A percentile compares a stretch with the other conserved stretches of the same genome.
Conservation (phyloP, 1,140 invertebrate genomes). For the Melipona quadrifasciata region DNA sequence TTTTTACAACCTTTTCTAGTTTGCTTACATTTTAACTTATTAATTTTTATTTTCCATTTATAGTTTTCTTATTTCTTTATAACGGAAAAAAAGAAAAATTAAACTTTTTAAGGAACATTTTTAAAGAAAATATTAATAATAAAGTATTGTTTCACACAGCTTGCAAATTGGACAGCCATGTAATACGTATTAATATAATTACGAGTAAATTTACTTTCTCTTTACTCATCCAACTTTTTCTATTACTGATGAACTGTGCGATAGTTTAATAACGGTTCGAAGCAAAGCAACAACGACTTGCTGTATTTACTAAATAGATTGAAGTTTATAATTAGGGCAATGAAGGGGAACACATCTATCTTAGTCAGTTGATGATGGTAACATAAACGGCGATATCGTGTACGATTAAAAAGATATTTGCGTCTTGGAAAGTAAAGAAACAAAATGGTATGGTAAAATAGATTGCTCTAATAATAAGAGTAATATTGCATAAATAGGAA, state of each 20-base stretch:
- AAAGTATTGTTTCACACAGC: neutral
- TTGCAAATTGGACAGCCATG: neutral
- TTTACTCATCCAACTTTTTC: conserved; percentile 52
- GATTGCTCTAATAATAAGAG: conserved; percentile 11
- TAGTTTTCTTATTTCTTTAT: neutral
- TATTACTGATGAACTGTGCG: conserved; percentile 57
- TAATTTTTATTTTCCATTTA: neutral
- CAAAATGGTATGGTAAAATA: conserved; percentile 6
- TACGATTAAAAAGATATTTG: conserved; percentile 50
- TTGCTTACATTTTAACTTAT: neutral
- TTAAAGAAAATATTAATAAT: neutral
- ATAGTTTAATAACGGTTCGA: conserved; percentile 50
- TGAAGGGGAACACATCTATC: conserved; percentile 52
- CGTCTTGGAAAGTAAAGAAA: conserved; percentile 3
- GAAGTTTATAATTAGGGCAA: conserved; percentile 69
- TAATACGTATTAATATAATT: conserved; percentile 38
- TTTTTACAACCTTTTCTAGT: neutral
- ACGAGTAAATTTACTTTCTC: conserved; percentile 6
- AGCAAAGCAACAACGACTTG: conserved; percentile 62
- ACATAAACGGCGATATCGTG: conserved; percentile 37
- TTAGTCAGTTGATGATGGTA: conserved; percentile 31
- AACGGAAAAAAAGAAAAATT: conserved; percentile 25
- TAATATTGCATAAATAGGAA: neutral
- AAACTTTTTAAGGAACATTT: too few relatives aligned
- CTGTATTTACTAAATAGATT: conserved; percentile 71